These are phyloP conservation scores for Macaria notata DNA, from an alignment of 2,888 invertebrate genomes.

Conservation along the genomic window DNA sequence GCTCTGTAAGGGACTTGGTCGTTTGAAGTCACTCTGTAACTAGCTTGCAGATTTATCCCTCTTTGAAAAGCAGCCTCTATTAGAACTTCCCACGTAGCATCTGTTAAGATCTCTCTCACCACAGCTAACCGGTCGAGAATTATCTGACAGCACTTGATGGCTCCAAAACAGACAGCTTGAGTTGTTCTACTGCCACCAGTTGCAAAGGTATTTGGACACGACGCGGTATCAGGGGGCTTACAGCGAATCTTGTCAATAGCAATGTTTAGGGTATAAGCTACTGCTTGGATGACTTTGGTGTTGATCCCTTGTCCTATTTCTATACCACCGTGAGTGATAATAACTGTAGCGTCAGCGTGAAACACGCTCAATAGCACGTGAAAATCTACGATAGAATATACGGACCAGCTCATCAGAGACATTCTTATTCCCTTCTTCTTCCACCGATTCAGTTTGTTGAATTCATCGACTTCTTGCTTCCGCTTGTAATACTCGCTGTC, in stretches of 20 bases:
- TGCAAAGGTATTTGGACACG: slow-evolving; percentile 83
- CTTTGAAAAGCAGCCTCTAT: slow-evolving; percentile 68
- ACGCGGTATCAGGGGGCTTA: slow-evolving; percentile 83
- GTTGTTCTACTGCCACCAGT: slow-evolving; percentile 85
- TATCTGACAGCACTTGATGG: slow-evolving; percentile 75
- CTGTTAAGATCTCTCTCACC: slow-evolving; percentile 59
- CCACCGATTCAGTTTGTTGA: slow-evolving; percentile 88
- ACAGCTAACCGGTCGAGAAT: slow-evolving; percentile 71
- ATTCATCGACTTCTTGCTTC: slow-evolving; percentile 76
- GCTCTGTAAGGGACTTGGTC: slow-evolving; percentile 57
- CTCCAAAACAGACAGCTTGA: slow-evolving; percentile 50
- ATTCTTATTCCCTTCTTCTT: slow-evolving; percentile 88
- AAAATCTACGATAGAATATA: slow-evolving; percentile 75
- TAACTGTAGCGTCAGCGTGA: slow-evolving; percentile 87
- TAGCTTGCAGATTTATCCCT: slow-evolving; percentile 62
- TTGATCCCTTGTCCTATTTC: slow-evolving; percentile 92
- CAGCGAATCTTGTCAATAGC: slow-evolving; percentile 84
- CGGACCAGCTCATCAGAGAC: slow-evolving; percentile 86
- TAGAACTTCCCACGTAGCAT: slow-evolving; percentile 78
- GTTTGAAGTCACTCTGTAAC: slow-evolving; percentile 49
- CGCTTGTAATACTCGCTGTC: slow-evolving; percentile 80
- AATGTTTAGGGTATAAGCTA: slow-evolving; percentile 85
- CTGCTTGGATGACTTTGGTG: slow-evolving; percentile 86
- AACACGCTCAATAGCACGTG: slow-evolving; percentile 85
- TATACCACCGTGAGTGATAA: slow-evolving; percentile 86